Conservation (phyloP, 2,113 vertebrate species). For the Chlorodrepanis virens region DNA sequence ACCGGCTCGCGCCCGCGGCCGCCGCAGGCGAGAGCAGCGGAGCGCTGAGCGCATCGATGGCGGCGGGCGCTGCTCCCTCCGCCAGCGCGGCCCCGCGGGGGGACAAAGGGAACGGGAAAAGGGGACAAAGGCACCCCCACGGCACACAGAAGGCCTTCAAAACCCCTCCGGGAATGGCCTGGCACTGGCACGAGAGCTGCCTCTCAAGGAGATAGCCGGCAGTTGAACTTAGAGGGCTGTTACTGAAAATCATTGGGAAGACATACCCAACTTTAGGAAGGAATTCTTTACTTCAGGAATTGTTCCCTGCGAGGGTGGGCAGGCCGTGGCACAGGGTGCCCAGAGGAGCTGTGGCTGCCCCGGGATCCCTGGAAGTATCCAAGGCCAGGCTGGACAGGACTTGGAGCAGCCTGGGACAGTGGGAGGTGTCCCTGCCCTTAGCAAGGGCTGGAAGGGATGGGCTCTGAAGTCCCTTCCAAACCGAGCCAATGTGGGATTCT, state of each 20-base stretch:
- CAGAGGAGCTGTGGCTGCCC: neutral
- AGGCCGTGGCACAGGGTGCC: neutral
- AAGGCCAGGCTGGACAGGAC: accelerated
- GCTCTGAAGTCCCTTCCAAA: neutral
- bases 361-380: neutral
- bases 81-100: neutral
- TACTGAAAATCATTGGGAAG: too few relatives aligned
- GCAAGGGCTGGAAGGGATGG: neutral
- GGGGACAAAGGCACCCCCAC: neutral
- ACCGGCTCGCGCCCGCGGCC: too few relatives aligned
- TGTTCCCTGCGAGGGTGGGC: accelerated
- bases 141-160: accelerated
- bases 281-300: too few relatives aligned
- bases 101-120: neutral
- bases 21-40: neutral
- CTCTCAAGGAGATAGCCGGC: accelerated
- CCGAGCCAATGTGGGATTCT: too few relatives aligned
- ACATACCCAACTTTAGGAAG: neutral
- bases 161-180: accelerated
- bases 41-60: neutral
- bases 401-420: accelerated
- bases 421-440: too few relatives aligned
- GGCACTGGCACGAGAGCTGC: accelerated
- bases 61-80: neutral
- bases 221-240: accelerated